phyloP scores from a whole-genome alignment of 2,797 vertebrate species.

The Hyperoplus lanceolatus region DNA sequence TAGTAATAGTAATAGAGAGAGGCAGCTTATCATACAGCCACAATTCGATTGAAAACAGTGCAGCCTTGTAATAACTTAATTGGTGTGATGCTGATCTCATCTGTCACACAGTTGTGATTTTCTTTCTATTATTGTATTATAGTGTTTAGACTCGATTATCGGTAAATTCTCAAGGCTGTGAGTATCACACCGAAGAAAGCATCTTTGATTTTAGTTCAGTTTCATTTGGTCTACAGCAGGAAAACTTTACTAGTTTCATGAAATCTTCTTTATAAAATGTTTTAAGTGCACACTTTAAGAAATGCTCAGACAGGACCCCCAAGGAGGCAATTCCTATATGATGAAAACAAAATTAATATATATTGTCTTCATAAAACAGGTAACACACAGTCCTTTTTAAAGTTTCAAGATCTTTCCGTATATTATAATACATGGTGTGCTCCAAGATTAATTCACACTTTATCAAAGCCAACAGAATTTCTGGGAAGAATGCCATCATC shows the following conservation, averaged over 20 bases:
- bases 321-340: not conserved
- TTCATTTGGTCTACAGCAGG: not conserved
- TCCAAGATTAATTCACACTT: constrained; percentile 2
- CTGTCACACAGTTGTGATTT: not conserved
- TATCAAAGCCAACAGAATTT: constrained; percentile 4
- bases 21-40: too few relatives aligned
- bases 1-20: too few relatives aligned
- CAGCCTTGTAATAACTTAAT: not conserved
- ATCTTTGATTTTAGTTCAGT: not conserved
- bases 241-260: not conserved
- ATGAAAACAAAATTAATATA: not conserved
- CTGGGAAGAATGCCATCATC: not conserved
- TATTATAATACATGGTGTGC: not conserved
- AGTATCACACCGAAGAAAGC: not conserved
- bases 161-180: not conserved
- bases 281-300: not conserved
- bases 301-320: not conserved
- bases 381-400: not conserved
- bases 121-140: not conserved
- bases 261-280: too few relatives aligned
- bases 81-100: not conserved
- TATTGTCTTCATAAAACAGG: not conserved
- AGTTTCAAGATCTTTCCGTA: not conserved
- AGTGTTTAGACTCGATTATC: not conserved
- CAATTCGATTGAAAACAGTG: not conserved